These are phyloP conservation scores for Heliconius hermathena DNA, from an alignment of 1,140 invertebrate species.

Conservation along the genomic window DNA sequence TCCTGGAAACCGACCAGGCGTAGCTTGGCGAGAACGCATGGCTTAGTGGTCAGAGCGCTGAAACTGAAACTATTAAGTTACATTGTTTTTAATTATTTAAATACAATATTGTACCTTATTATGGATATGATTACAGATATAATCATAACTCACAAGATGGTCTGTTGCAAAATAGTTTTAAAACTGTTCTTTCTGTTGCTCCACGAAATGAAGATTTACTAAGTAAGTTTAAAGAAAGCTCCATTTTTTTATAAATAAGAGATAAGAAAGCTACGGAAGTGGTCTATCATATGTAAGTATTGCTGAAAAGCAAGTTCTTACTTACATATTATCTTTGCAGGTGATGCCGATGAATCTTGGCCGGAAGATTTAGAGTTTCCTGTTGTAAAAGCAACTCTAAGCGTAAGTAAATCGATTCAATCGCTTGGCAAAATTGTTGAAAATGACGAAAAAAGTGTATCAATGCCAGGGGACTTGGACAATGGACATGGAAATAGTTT, in stretches of 20 bases:
- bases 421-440: conserved; percentile 64
- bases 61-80: too few species aligned
- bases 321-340: conserved; percentile 42
- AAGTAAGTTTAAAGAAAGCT: conserved; percentile 50
- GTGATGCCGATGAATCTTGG: conserved; percentile 65
- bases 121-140: not conserved
- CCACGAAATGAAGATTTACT: conserved; percentile 57
- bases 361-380: conserved; percentile 48
- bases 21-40: too few species aligned
- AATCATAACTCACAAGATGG: not conserved
- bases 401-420: conserved; percentile 60
- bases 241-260: not conserved
- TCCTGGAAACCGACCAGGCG: too few species aligned
- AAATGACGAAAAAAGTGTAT: conserved; percentile 51
- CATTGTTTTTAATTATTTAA: not conserved
- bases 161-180: conserved; percentile 16
- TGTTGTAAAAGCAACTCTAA: conserved; percentile 52
- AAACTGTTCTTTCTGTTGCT: conserved; percentile 40
- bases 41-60: too few species aligned
- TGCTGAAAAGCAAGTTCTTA: too few species aligned
- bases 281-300: too few species aligned
- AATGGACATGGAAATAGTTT: not conserved
- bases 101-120: not conserved
- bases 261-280: not conserved
- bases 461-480: conserved; percentile 27